phyloP scores from a whole-genome alignment of 2,113 vertebrate species.

The Neogobius melanostomus region DNA sequence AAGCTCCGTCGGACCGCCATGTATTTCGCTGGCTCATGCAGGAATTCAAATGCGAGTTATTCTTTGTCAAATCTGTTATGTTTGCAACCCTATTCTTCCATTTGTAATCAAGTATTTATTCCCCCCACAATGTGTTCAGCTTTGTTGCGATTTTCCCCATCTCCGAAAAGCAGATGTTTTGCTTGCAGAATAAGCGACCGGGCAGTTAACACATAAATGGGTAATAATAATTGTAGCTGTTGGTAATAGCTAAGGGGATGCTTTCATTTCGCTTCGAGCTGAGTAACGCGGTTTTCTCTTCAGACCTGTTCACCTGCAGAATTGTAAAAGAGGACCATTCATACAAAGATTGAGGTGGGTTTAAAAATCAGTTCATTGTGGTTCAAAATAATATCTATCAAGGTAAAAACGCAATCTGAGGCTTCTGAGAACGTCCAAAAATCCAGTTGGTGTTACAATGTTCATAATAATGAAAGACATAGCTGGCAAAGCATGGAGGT shows the following conservation, averaged over 20 bases:
- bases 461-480: conserved; percentile 22
- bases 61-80: conserved; percentile 66
- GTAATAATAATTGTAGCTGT: conserved; percentile 52
- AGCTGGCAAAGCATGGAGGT: not conserved
- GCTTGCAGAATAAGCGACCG: conserved; percentile 52
- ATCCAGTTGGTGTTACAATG: not conserved
- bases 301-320: conserved; percentile 9
- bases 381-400: not conserved
- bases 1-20: conserved; percentile 44
- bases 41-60: conserved; percentile 49
- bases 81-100: conserved; percentile 32
- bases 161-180: conserved; percentile 57
- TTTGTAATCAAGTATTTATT: conserved; percentile 47
- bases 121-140: conserved; percentile 40
- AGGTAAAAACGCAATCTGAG: not conserved
- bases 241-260: conserved; percentile 30
- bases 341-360: not conserved
- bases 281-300: not conserved
- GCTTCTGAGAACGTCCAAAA: not conserved
- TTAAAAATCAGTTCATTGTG: not conserved
- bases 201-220: conserved; percentile 55
- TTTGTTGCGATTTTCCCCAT: conserved; percentile 39
- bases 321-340: conserved; percentile 9
- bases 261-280: conserved; percentile 2
- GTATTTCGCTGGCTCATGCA: conserved; percentile 30